Evolutionary conservation across 1,140 invertebrate genomes (phyloP), one percentile per base, ranked within the genome.

Genomic region (Caenorhabditis latens): DNA sequence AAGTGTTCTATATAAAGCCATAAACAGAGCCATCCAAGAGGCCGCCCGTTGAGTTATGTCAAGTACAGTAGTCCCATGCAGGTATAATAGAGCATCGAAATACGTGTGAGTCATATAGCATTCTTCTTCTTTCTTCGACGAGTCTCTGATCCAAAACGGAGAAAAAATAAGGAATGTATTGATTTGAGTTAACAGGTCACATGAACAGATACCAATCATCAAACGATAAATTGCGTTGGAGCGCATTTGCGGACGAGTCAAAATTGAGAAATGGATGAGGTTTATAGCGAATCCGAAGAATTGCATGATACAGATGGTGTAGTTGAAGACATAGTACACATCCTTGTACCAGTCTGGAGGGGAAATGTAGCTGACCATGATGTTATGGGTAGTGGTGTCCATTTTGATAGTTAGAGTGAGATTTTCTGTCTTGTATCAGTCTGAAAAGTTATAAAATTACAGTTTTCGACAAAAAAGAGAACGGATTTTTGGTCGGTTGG

Each of bases 321-420:
- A 79, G 46, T 79, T 79, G 21, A 79, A 48, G 5, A 79, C 24
- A 24, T 32, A 50, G 21, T 24, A 79, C 4, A 46, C 71, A 1
- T 79, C 71, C 0, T 24, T n/a, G 19, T 50, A 79, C 71, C 71
- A 79, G 4, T 1, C 16, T 9, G 71, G 71, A 6, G 46, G 71
- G 19, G 43, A 43, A 50, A 79, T 50, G n/a, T 79, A 79, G 71
- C 46, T 79, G 4, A 53, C n/a, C 71, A 79, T 79, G 2, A 79
- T 79, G 9, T 21, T n/a, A 79, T 79, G 71, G n/a, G 71, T 79
- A 53, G 71, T 79, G n/a, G 71, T 50, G 19, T 79, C 71, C 71
- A 79, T 79, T 24, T 24, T 50, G 4, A 46, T 4, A 58, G 16
- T n/a, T 8, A 8, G 57, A 58, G 57, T 58, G 21, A 4, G 61